These are phyloP conservation scores for Centropristis striata DNA, from an alignment of 2,113 vertebrate species.

Conservation along the genomic window DNA sequence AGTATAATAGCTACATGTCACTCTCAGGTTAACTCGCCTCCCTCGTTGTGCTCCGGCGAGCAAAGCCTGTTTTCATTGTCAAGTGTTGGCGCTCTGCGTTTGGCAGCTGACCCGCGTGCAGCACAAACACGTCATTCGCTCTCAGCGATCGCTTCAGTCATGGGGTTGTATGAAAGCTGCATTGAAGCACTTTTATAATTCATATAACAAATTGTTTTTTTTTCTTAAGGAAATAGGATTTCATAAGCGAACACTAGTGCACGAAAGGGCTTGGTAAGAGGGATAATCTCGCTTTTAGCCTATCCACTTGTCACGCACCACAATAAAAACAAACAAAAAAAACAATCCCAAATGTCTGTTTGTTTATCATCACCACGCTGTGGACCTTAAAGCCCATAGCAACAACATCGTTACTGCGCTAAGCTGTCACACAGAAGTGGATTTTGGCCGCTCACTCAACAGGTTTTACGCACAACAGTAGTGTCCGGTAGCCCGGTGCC, in stretches of 20 bases:
- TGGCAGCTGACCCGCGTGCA: slow-evolving; percentile 36
- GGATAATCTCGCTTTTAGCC: slow-evolving; percentile 13
- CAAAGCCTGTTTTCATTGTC: slow-evolving; percentile 54
- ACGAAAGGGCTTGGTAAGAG: neutral
- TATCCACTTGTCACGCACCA: slow-evolving; percentile 4
- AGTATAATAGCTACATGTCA: slow-evolving; percentile 60
- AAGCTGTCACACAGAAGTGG: slow-evolving; percentile 1
- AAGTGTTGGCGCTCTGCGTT: slow-evolving; percentile 41
- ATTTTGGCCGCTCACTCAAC: slow-evolving; percentile 43
- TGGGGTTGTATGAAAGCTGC: neutral
- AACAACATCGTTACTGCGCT: slow-evolving; percentile 1
- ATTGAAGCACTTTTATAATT: neutral
- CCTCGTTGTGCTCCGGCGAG: slow-evolving; percentile 45
- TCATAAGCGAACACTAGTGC: neutral
- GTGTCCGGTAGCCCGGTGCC: slow-evolving; percentile 17
- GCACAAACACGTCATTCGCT: slow-evolving; percentile 22
- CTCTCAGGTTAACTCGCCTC: slow-evolving; percentile 60
- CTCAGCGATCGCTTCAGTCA: neutral
- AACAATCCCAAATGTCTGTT: neutral
- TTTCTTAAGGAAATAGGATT: neutral
- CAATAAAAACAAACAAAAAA: neutral
- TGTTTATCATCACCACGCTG: slow-evolving; percentile 9
- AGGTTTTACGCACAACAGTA: slow-evolving; percentile 49
- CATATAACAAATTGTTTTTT: neutral
- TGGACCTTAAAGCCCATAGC: neutral